A percentile compares a stretch with the other conserved stretches of the same genome.
phyloP scores from a whole-genome alignment of 2,888 invertebrate species.

The Quadroppia sp. region DNA sequence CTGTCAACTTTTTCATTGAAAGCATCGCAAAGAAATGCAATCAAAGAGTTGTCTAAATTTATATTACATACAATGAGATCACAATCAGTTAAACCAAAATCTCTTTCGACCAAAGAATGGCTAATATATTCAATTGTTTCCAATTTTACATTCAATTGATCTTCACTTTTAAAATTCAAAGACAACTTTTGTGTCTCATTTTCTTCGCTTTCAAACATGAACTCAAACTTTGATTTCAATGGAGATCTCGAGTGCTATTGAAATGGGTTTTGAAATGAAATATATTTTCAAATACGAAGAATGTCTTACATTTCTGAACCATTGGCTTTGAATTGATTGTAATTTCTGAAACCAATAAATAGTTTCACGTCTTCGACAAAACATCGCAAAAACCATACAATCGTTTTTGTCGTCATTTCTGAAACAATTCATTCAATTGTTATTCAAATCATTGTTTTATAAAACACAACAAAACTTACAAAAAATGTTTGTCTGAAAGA shows the following conservation, averaged over 20 bases:
- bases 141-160: neutral
- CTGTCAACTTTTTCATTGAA: neutral
- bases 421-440: neutral
- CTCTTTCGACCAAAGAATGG: neutral
- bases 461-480: neutral
- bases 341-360: slow-evolving; percentile 19
- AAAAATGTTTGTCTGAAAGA: neutral
- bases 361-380: slow-evolving; percentile 17
- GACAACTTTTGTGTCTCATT: neutral
- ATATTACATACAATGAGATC: slow-evolving; percentile 6
- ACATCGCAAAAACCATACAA: slow-evolving; percentile 11
- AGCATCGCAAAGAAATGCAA: neutral
- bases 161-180: slow-evolving; percentile 4
- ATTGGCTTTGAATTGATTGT: slow-evolving; percentile 3
- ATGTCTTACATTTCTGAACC: slow-evolving; percentile 26
- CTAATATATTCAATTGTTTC: neutral
- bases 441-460: neutral
- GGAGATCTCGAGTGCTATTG: neutral
- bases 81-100: neutral
- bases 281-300: neutral
- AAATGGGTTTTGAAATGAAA: neutral
- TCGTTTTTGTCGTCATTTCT: slow-evolving; percentile 7
- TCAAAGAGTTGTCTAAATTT: slow-evolving; percentile 17
- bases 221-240: neutral
- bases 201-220: neutral